Percentiles rank a stretch among this genome's conserved stretches.
Evolutionary conservation across 2,797 vertebrate genomes (phyloP).

Genomic region (Chloroceryle amazona): DNA sequence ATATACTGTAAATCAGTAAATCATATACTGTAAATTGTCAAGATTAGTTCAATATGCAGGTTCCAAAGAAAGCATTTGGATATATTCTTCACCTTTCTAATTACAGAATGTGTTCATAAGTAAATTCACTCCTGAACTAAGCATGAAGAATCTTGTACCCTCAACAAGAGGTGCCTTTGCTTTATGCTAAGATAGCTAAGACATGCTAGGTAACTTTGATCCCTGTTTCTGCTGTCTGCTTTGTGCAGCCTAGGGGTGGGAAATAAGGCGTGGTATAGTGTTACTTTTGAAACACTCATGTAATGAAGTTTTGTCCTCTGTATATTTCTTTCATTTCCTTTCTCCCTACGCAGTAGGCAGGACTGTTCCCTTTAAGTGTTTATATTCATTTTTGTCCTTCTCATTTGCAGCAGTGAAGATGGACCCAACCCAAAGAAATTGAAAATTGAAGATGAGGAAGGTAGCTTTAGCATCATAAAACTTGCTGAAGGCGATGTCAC

Average conservation of each 20-base stretch:
- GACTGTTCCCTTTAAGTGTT: neutral
- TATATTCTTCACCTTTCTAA: neutral
- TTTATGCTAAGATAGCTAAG: neutral
- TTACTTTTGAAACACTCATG: neutral
- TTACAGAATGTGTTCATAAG: neutral
- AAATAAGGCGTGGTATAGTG: neutral
- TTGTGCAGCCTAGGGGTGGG: neutral
- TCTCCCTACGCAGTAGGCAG: neutral
- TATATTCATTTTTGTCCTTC: neutral
- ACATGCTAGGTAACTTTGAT: neutral
- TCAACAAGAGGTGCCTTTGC: neutral
- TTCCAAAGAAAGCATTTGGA: neutral
- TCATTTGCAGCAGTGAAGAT: constrained; percentile 81
- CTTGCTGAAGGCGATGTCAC: constrained; percentile 88
- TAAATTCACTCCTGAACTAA: neutral
- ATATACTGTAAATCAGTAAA: neutral
- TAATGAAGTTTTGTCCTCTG: neutral
- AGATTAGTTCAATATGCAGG: neutral
- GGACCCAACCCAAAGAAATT: constrained; percentile 84
- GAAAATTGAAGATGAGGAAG: constrained; percentile 85
- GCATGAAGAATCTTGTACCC: neutral
- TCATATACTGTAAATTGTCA: neutral
- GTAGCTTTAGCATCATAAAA: constrained; percentile 83
- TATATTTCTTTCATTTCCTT: neutral
- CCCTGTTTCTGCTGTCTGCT: neutral